phyloP scores from a whole-genome alignment of 2,888 invertebrate species.

The Apamea crenata region DNA sequence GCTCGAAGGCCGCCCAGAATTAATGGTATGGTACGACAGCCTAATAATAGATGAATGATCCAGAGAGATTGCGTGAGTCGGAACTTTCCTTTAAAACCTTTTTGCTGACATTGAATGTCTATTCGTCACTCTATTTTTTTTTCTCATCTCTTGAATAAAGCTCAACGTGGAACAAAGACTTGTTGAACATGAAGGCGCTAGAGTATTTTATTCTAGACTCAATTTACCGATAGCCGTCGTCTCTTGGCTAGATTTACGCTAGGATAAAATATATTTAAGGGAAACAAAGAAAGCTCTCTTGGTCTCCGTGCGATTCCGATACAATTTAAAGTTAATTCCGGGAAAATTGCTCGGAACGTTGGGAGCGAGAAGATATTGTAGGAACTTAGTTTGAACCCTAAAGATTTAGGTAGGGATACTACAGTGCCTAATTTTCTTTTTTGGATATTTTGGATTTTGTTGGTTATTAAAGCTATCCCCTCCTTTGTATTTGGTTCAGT shows the following conservation, averaged over 20 bases:
- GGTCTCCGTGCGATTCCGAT: slow-evolving; percentile 3
- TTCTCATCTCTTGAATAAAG: slow-evolving; percentile 28
- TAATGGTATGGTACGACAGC: slow-evolving; percentile 51
- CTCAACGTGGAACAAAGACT: slow-evolving; percentile 32
- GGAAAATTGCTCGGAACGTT: slow-evolving; percentile 21
- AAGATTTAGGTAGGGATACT: background rate
- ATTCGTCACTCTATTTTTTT: slow-evolving; percentile 10
- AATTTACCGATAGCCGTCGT: background rate
- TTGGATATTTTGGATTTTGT: slow-evolving; percentile 20
- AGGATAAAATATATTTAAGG: slow-evolving; percentile 20
- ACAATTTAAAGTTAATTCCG: slow-evolving; percentile 35
- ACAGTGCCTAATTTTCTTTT: slow-evolving; percentile 10
- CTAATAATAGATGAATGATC: slow-evolving; percentile 43
- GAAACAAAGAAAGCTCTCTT: slow-evolving; percentile 12
- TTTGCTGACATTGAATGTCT: slow-evolving; percentile 22
- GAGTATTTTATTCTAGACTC: slow-evolving; percentile 39
- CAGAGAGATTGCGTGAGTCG: slow-evolving; percentile 47
- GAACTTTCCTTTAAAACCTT: slow-evolving; percentile 49
- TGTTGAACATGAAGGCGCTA: slow-evolving; percentile 39
- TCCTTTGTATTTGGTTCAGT: background rate
- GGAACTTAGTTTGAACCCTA: background rate
- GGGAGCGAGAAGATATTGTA: background rate
- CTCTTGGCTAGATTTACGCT: slow-evolving; percentile 11
- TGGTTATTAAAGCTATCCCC: background rate
- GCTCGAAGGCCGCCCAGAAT: slow-evolving; percentile 43